Conservation (phyloP, 1,140 invertebrate genomes). For the Aphaenogaster ashmeadi region DNA sequence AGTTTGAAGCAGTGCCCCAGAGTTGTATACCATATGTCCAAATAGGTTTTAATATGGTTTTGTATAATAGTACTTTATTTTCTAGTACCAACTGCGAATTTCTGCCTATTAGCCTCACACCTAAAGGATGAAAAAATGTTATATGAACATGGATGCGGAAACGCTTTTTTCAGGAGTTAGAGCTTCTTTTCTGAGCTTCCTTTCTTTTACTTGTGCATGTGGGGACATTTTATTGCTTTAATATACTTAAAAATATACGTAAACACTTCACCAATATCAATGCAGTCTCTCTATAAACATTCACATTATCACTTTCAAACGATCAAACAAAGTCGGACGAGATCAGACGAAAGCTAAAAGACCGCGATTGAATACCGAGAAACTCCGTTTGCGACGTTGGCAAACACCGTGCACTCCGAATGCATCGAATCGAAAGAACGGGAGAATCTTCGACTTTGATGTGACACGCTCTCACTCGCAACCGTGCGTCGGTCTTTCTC, state of each 20-base stretch:
- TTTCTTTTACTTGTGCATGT: no score
- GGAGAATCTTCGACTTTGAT: conserved; percentile 53
- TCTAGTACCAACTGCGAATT: background rate
- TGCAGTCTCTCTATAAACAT: background rate
- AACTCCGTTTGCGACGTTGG: conserved; percentile 31
- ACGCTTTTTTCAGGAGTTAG: no score
- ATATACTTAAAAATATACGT: background rate
- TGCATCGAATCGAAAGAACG: conserved; percentile 30
- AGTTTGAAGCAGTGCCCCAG: background rate
- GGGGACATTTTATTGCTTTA: no score
- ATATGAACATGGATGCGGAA: no score
- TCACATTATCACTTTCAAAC: background rate
- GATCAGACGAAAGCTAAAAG: conserved; percentile 5
- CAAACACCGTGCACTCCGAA: conserved; percentile 18
- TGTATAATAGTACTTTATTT: background rate
- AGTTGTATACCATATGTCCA: background rate
- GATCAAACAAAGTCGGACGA: background rate
- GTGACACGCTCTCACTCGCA: conserved; percentile 6
- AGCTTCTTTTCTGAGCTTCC: no score
- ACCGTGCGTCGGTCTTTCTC: conserved; percentile 15
- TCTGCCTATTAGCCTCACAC: no score
- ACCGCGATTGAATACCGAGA: conserved; percentile 21
- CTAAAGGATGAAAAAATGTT: no score
- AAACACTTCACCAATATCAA: background rate
- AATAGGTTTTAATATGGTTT: background rate